Evolutionary conservation across 2,113 vertebrate genomes (phyloP).

Genomic region (Neodon shergylaensis): DNA sequence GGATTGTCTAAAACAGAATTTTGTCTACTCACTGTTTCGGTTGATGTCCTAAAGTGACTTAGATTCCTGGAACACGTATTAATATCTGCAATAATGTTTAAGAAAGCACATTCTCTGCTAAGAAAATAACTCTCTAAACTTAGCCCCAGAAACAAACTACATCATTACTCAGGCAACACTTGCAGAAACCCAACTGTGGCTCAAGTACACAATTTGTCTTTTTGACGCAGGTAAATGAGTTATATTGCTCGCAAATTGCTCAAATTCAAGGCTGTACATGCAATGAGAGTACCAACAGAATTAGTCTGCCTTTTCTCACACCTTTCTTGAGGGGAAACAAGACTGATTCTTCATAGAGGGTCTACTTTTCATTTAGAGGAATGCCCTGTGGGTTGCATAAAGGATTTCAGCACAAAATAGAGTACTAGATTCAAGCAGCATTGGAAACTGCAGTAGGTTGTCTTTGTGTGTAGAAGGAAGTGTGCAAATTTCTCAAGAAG

Average conservation of each 20-base stretch:
- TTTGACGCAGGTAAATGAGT: slow-evolving; percentile 37
- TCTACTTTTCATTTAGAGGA: slow-evolving; percentile 44
- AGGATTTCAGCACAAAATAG: neutral
- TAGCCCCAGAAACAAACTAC: slow-evolving; percentile 38
- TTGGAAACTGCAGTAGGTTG: neutral
- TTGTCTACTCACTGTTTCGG: neutral
- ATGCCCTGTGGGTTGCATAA: neutral
- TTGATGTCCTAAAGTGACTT: neutral
- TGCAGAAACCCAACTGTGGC: slow-evolving; percentile 35
- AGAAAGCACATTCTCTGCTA: slow-evolving; percentile 18
- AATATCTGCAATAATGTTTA: slow-evolving; percentile 43
- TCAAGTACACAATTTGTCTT: slow-evolving; percentile 8
- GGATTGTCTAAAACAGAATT: slow-evolving; percentile 26
- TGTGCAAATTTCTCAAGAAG: neutral
- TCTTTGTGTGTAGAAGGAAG: neutral
- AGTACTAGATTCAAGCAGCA: neutral
- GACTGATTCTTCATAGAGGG: neutral
- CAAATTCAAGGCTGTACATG: neutral
- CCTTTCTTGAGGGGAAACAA: slow-evolving; percentile 28
- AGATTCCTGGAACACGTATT: slow-evolving; percentile 51
- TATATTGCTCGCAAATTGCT: slow-evolving; percentile 36
- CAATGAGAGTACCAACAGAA: slow-evolving; percentile 6
- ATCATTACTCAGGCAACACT: slow-evolving; percentile 51
- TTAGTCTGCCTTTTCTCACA: neutral
- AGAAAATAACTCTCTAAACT: slow-evolving; percentile 38